These are phyloP conservation scores for Lepilemur septentrionalis DNA, from an alignment of 2,797 vertebrate genomes.

Conservation along the genomic window DNA sequence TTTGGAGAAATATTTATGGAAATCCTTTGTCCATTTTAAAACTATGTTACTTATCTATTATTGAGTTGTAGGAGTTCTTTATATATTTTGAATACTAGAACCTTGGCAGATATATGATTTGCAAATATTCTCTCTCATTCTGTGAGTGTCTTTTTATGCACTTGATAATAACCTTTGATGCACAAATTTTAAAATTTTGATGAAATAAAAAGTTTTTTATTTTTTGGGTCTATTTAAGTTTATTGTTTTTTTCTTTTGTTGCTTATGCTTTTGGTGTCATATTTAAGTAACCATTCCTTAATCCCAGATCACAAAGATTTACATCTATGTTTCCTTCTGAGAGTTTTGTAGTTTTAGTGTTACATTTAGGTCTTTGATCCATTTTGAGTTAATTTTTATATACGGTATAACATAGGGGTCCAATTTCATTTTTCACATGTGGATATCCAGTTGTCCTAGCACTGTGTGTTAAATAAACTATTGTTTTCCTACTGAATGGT, in stretches of 20 bases:
- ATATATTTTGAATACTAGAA: neutral
- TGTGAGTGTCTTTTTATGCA: neutral
- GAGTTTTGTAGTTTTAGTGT: neutral
- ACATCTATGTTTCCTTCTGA: neutral
- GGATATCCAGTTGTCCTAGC: neutral
- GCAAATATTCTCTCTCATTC: neutral
- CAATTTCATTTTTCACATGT: neutral
- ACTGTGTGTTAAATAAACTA: neutral
- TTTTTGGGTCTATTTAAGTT: no score
- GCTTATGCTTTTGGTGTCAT: neutral
- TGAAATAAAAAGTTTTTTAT: neutral
- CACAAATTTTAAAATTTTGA: neutral
- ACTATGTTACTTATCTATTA: neutral
- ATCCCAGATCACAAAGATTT: neutral
- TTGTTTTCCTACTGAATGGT: neutral
- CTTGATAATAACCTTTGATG: neutral
- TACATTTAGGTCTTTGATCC: neutral
- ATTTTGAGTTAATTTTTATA: neutral
- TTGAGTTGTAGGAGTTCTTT: neutral
- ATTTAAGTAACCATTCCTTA: neutral
- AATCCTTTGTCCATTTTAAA: neutral
- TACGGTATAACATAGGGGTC: neutral
- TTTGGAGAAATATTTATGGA: neutral
- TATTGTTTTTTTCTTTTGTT: neutral
- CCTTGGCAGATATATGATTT: neutral